Conservation (phyloP, 2,888 invertebrate species). For the Caenorhabditis uteleia region DNA sequence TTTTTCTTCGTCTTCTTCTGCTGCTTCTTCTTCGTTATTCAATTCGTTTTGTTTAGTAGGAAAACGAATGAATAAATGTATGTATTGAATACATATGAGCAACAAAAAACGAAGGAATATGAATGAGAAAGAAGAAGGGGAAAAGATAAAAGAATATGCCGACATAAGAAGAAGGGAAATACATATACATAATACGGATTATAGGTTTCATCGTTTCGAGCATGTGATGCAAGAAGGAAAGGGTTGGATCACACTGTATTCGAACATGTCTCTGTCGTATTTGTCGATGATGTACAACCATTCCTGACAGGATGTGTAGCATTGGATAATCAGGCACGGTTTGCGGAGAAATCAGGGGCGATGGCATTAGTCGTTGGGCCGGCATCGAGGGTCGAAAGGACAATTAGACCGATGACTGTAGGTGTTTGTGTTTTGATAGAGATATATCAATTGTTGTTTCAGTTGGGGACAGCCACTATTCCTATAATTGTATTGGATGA, state of each 20-base stretch:
- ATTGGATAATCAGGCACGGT: conserved; percentile 57
- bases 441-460: conserved; percentile 5
- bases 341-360: conserved; percentile 58
- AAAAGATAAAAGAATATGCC: too few species aligned
- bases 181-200: conserved; percentile 10
- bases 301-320: conserved; percentile 58
- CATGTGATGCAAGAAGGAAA: conserved; percentile 50
- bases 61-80: too few species aligned
- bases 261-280: conserved; percentile 57
- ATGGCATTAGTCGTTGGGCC: conserved; percentile 55
- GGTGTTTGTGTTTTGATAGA: conserved; percentile 1
- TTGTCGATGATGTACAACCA: conserved; percentile 57
- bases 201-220: conserved; percentile 55
- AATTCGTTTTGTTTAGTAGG: too few species aligned
- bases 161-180: too few species aligned
- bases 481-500: conserved; percentile 58
- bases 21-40: too few species aligned
- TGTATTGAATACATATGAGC: too few species aligned
- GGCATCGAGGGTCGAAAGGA: conserved; percentile 40
- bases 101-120: too few species aligned
- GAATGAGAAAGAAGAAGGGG: too few species aligned
- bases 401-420: conserved; percentile 40
- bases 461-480: conserved; percentile 49
- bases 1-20: too few species aligned
- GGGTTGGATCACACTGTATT: conserved; percentile 51